phyloP scores from a whole-genome alignment of 2,113 vertebrate species.

The Hipposideros armiger region DNA sequence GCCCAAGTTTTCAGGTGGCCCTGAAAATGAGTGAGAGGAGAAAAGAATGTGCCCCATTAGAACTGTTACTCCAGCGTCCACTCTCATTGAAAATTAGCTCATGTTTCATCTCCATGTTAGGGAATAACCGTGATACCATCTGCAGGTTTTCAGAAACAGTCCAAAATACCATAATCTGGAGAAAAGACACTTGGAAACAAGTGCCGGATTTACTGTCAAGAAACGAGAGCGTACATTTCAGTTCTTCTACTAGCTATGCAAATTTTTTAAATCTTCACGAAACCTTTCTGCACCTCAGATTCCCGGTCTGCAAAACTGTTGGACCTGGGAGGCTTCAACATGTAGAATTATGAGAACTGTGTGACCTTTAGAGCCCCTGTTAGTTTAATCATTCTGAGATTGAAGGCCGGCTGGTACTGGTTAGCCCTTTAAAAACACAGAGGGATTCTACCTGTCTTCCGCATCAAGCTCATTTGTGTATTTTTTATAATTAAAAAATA shows the following conservation, averaged over 20 bases:
- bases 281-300: neutral
- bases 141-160: neutral
- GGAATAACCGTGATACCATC: neutral
- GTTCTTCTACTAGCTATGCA: neutral
- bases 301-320: neutral
- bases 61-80: neutral
- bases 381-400: neutral
- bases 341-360: neutral
- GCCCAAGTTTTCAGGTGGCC: constrained; percentile 52
- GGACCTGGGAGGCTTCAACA: rapidly evolving
- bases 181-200: neutral
- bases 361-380: neutral
- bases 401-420: neutral
- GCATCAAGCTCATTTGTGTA: neutral
- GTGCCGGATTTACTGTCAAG: neutral
- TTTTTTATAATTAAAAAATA: neutral
- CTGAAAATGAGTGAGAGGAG: neutral
- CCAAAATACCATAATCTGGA: neutral
- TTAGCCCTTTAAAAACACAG: neutral
- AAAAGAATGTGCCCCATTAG: neutral
- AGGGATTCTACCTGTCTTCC: neutral
- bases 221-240: neutral
- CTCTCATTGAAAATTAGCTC: neutral
- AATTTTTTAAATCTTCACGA: neutral
- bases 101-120: neutral